Base-by-base conservation (phyloP, 2,888 invertebrate genomes). In the Tupiocoris notatus region DNA sequence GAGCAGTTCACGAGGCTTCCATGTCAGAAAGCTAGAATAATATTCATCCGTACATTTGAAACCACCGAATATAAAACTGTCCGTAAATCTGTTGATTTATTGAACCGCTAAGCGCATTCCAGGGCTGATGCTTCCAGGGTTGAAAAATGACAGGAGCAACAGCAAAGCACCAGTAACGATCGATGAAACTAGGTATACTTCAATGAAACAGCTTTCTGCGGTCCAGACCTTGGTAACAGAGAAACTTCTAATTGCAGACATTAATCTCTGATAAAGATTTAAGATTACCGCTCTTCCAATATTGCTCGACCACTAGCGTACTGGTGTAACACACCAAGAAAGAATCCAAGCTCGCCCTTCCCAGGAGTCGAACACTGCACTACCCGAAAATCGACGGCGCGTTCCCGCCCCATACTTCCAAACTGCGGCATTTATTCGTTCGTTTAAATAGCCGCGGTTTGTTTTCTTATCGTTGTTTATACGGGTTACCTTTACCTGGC, bases 381-480 rank as follows among this genome's bases (percentile, higher is more conserved):
- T 12, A n/a, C n/a, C n/a, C n/a, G n/a, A 39, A 39, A 39, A 39
- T 7, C 22, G 18, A 2, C 65, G 2, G 1, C 64, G 20, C 39
- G 54, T 9, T 1, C 23, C 64, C 22, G 7, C 0, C 64, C 64
- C 23, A n/a, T 24, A 22, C 12, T 18, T 24, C 22, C 21, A 22
- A 22, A 18, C 64, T 39, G 17, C 39, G 39, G 12, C 39, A 24
- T 39, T 65, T 65, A 39, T 39, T 65, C 65, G 39, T 65, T 18
- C 39, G 39, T 39, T 39, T 39, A 39, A 65, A 65, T 65, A 65
- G 65, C 65, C 12, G 65, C 39, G 65, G 65, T 65, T 65, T 65
- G 65, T 65, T 65, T 65, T 65, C 65, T 65, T 65, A 65, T 65
- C 65, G 65, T 65, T 65, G 65, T 65, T 65, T 65, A 65, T 65